Evolutionary conservation across 2,797 vertebrate genomes (phyloP).

Genomic region (Cuculus canorus): DNA sequence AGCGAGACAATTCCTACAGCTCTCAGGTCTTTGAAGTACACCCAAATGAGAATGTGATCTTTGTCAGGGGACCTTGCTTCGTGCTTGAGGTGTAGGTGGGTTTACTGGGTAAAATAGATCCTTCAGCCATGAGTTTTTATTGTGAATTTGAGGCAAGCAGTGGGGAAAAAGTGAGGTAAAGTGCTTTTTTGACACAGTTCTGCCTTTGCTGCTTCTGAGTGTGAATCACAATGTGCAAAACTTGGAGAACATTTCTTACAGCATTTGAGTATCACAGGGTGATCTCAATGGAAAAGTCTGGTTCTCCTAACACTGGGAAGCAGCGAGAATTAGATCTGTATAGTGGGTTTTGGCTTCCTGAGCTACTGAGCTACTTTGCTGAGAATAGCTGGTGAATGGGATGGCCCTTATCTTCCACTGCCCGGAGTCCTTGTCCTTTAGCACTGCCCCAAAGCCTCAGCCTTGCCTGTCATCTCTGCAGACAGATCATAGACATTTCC

Average conservation of each 20-base stretch:
- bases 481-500: constrained; percentile 12
- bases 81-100: not conserved
- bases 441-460: not conserved
- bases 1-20: not conserved
- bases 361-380: not conserved
- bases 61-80: not conserved
- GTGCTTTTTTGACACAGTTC: not conserved
- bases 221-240: not conserved
- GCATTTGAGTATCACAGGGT: not conserved
- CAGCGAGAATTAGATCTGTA: not conserved
- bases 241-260: not conserved
- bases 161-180: not conserved
- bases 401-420: not conserved
- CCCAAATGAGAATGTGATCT: not conserved
- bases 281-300: not conserved
- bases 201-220: not conserved
- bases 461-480: constrained; percentile 24
- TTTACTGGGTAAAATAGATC: not conserved
- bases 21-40: not conserved
- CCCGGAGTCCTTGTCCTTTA: not conserved
- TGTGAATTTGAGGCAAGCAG: not conserved
- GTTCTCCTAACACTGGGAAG: not conserved
- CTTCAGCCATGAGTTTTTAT: not conserved
- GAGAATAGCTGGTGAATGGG: not conserved
- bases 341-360: not conserved